A percentile compares a stretch with the other conserved stretches of the same genome.
phyloP scores from a whole-genome alignment of 2,113 vertebrate genomes.

The Caretta caretta region DNA sequence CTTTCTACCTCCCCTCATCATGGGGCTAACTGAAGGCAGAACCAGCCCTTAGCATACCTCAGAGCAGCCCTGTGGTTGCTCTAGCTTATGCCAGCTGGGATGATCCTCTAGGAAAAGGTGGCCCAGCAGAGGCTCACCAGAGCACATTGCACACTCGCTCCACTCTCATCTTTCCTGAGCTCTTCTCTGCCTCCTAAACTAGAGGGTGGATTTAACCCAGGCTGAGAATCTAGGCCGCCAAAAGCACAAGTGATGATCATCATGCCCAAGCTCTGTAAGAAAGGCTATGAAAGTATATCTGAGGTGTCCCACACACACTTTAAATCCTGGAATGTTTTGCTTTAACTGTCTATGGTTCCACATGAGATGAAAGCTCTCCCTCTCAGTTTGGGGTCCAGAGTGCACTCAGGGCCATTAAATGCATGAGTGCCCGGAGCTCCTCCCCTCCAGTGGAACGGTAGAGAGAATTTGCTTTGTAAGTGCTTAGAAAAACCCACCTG shows the following conservation, averaged over 20 bases:
- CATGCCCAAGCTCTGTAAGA: not conserved
- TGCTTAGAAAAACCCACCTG: not conserved
- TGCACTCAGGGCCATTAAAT: not conserved
- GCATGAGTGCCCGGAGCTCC: not conserved
- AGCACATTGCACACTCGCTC: not conserved
- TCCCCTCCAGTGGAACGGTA: not conserved
- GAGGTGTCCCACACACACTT: not conserved
- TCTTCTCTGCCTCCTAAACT: not conserved
- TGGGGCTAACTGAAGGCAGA: not conserved
- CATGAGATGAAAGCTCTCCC: not conserved
- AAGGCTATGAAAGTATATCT: rapidly evolving
- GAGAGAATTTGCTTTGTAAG: not conserved
- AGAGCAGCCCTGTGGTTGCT: not conserved
- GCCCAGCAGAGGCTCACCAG: not conserved
- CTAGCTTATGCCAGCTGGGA: not conserved
- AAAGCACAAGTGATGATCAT: not conserved
- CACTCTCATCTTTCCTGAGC: not conserved
- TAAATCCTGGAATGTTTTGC: not conserved
- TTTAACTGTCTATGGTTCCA: not conserved
- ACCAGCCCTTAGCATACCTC: not conserved
- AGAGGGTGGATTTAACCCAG: not conserved
- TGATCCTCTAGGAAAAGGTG: not conserved
- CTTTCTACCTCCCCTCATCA: not conserved
- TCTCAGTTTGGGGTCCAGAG: not conserved
- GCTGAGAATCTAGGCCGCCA: not conserved